Base-by-base conservation (phyloP, 2,113 vertebrate genomes). In the Menura novaehollandiae region DNA sequence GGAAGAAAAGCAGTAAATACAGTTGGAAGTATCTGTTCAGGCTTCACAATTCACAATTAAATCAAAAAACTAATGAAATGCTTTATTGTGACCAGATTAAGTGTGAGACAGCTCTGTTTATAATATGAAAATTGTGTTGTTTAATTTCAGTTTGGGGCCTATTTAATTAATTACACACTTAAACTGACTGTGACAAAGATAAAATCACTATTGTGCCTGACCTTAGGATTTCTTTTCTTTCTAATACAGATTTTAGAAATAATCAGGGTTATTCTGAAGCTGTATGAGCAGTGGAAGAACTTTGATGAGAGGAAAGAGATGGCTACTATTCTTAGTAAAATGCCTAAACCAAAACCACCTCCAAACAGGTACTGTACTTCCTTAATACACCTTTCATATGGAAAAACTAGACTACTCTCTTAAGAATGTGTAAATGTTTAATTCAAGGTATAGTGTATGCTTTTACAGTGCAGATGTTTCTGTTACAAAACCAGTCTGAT, bases 251-350 rank as follows among this genome's bases (percentile, higher is more conserved):
- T 99, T 98, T 98, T 99, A 97, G 99, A 99, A 98, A 99, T 99
- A 94, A 99, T 99, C 97, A 98, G 99, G 91, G 99, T 99, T 97
- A 99, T 99, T 97, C 98, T 99, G 96, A 99, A 99, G 97, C 98
- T 99, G 13, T 99, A 99, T 74, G 99, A 99, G 95, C 99, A 99
- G 97, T 99, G 99, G 99, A 99, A 99, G 97, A 99, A 99, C 97
- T 99, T 99, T 95, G 99, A 99, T 95, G 99, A 99, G 96, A 97
- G 99, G 53, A 99, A 99, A 95, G 99, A 99, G 98, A 99, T 99
- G 97, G 99, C 99, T 81, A 98, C 98, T 81, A 99, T 99, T 95
- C 98, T 99, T 83, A 99, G 98, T 98, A 99, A 99, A 98, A 99
- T 99, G 99, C 99, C 99, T 46, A 99, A 99, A 97, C 99, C 99